These are phyloP conservation scores for Leptinotarsa juncta DNA, from an alignment of 2,888 invertebrate species.

Conservation along the genomic window DNA sequence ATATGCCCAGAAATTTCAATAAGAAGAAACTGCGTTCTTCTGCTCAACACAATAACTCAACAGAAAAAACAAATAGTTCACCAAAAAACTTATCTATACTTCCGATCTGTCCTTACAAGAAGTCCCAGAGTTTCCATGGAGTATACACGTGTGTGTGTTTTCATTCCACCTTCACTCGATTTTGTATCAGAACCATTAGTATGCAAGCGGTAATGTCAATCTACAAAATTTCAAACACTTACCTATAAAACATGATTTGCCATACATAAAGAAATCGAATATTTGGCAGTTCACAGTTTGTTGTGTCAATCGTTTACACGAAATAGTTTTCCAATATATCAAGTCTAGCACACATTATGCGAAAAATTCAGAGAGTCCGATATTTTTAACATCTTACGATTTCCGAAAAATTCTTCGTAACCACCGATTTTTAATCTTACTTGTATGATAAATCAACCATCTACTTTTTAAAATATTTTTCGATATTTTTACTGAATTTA, in stretches of 20 bases:
- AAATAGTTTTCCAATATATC: neutral
- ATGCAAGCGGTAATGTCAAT: neutral
- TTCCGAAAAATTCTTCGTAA: neutral
- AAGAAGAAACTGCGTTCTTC: too few relatives aligned
- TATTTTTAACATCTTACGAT: neutral
- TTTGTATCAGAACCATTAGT: neutral
- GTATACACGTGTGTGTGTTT: neutral
- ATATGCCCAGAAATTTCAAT: too few relatives aligned
- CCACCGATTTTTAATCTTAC: neutral
- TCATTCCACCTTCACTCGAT: neutral
- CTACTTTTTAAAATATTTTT: neutral
- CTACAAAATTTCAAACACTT: constrained; percentile 17
- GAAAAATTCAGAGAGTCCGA: neutral
- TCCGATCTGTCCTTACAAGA: neutral
- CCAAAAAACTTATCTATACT: neutral
- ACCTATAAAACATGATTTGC: constrained; percentile 37
- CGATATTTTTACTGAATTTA: neutral
- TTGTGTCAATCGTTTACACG: neutral
- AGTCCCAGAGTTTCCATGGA: neutral
- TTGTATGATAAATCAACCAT: neutral
- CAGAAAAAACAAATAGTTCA: too few relatives aligned
- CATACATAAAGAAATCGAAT: constrained; percentile 18
- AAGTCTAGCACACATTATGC: too few relatives aligned
- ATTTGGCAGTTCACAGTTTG: constrained; percentile 18
- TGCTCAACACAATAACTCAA: too few relatives aligned